Evolutionary conservation across 2,113 vertebrate species (phyloP), one percentile per base, ranked within the genome.

Genomic region (Passer domesticus): DNA sequence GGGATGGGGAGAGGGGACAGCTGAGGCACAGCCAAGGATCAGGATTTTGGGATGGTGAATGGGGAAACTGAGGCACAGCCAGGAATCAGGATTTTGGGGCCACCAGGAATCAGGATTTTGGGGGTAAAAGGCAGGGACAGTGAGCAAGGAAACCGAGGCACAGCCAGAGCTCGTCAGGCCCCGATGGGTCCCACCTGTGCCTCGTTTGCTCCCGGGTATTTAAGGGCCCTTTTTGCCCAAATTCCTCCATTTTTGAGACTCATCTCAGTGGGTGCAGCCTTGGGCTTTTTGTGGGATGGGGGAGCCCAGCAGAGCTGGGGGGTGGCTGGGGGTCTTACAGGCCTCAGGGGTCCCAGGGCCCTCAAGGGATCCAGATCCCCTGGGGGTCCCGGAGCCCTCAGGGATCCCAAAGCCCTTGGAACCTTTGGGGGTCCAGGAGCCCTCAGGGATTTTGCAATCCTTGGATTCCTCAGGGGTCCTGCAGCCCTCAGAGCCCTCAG

Each of bases 251-350:
- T 27, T 4, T 28, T 3, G 28, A 6, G 22, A 2, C 6, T 9
- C 3, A 2, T 21, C 0, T 24, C 9, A 0, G 2, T 0, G 20
- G 7, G 53, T 1, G 37, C 5, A 1, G 37, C 2, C 6, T 20
- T 0, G 4, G 6, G 1, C 7, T 1, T 2, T 14, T 6, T 6
- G 9, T 4, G 1, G 11, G 9, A 92, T 87, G 92, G 94, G 7
- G 5, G 94, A 87, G 37, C 13, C 62, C 2, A 2, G 33, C 0
- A 5, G 63, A 25, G n/a, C 6, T 0, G 67, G 9, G 35, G 46
- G 6, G 22, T 4, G 3, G 37, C 22, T 0, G 0, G 33, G 7
- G 47, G 47, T 20, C 16, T 47, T 3, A 4, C 4, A 31, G 8
- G 41, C 31, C 18, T 5, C 14, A 6, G 33, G 7, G 47, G 47